phyloP scores from a whole-genome alignment of 2,797 vertebrate species.

The Cryptoprocta ferox region DNA sequence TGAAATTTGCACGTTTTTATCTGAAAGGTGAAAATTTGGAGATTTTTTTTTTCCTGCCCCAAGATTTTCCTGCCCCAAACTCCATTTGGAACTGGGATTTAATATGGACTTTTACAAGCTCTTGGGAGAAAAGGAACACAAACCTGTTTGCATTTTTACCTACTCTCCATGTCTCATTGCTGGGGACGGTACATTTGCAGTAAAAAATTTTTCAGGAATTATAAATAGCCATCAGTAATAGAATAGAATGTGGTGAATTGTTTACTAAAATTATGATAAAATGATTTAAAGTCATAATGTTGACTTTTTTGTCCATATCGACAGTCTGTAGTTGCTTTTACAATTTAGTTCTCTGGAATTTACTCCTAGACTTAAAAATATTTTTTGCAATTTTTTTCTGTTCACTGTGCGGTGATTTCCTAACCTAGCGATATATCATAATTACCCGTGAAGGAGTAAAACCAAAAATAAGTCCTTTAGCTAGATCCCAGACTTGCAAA shows the following conservation, averaged over 20 bases:
- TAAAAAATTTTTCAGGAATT: conserved; percentile 54
- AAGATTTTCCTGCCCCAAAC: conserved; percentile 50
- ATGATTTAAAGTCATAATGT: conserved; percentile 39
- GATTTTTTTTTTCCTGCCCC: background rate
- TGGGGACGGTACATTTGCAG: background rate
- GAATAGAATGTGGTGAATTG: background rate
- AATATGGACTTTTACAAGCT: background rate
- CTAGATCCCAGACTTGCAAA: background rate
- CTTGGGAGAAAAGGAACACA: conserved; percentile 39
- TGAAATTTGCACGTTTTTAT: conserved; percentile 37
- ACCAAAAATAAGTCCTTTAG: conserved; percentile 27
- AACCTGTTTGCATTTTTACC: conserved; percentile 17
- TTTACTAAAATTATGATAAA: conserved; percentile 53
- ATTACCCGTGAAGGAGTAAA: conserved; percentile 35
- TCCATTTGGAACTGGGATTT: conserved; percentile 38
- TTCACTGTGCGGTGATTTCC: conserved; percentile 44
- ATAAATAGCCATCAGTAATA: conserved; percentile 16
- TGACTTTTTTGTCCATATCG: conserved; percentile 1
- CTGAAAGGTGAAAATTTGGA: conserved; percentile 22
- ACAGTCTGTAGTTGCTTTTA: conserved; percentile 10
- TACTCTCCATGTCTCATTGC: background rate
- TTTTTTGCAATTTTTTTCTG: conserved; percentile 12
- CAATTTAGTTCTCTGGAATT: conserved; percentile 13
- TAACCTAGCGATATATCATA: background rate
- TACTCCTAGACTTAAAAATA: conserved; percentile 30